Base-by-base conservation (phyloP, 1,140 invertebrate species). In the Sarcophaga peregrina region DNA sequence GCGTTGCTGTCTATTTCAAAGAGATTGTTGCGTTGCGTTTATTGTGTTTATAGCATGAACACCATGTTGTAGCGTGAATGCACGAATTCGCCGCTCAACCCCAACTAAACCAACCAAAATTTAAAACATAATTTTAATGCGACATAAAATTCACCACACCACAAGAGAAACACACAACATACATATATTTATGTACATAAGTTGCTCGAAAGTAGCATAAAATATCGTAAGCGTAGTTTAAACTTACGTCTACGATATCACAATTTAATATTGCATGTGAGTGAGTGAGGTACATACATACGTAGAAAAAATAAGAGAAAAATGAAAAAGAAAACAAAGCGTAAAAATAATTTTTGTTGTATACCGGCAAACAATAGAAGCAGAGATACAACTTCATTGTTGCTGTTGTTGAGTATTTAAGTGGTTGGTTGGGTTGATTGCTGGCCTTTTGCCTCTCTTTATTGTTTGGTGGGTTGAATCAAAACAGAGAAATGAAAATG, bases 51-150 rank as follows among this genome's bases (percentile, higher is more conserved):
- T 37, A 37, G 25, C 4, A 37, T 37, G 1, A 37, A 37, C 25
- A 37, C 4, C 25, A 37, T 37, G 25, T 4, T 37, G 4, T 37
- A 37, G 25, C 25, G 4, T 37, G 25, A 37, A 37, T 37, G 5
- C 9, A 68, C 2, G 62, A 68, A 68, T 68, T 68, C 62, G 62
- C 62, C 62, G 62, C 17, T 10, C 62, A 68, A 68, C 62, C 62
- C 62, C 62, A 68, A 68, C 7, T 68, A 68, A 13, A 58, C n/a
- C 0, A 58, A 6, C 54, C 15, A n/a, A 58, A 68, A 6, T 68
- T 25, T n/a, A 62, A n/a, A 62, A 5, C 58, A 62, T 62, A 62
- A 4, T n/a, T 62, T 62, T 62, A 8, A 68, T 20, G 7, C 13
- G 13, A 20, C 17, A 68, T 10, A 20, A 68, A 68, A 68, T 68